phyloP scores from a whole-genome alignment of 2,888 invertebrate species.

The Tetragonula carbonaria region DNA sequence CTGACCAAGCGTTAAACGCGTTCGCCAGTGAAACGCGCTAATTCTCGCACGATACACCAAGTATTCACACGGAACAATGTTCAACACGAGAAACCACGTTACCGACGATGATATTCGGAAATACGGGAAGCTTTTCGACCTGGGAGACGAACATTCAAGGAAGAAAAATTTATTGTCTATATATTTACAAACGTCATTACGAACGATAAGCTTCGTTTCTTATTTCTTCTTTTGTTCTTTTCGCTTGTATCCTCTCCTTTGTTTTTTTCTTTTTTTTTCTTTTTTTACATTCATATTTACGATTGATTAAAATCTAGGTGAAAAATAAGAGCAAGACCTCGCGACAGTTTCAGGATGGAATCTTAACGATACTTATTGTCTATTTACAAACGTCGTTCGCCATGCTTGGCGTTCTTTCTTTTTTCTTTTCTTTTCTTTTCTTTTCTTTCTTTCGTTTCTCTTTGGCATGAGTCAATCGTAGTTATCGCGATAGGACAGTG shows the following conservation, averaged over 20 bases:
- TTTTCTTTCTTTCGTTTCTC: neutral
- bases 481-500: neutral
- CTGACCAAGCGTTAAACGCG: constrained; percentile 52
- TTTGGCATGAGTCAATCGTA: constrained; percentile 53
- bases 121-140: constrained; percentile 39
- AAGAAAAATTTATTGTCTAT: constrained; percentile 75
- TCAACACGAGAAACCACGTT: constrained; percentile 39
- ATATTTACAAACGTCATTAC: constrained; percentile 68
- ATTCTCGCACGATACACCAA: constrained; percentile 50
- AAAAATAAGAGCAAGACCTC: constrained; percentile 62
- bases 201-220: neutral
- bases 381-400: constrained; percentile 68
- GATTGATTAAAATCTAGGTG: constrained; percentile 56
- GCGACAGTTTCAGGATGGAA: constrained; percentile 33
- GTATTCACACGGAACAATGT: constrained; percentile 35
- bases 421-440: neutral
- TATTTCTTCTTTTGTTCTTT: neutral
- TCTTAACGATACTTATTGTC: constrained; percentile 71
- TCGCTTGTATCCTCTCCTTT: neutral
- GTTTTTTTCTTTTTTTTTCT: neutral
- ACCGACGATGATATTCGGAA: constrained; percentile 25
- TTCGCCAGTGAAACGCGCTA: constrained; percentile 37
- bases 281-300: constrained; percentile 50
- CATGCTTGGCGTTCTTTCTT: constrained; percentile 33
- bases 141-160: constrained; percentile 45